These are phyloP conservation scores for Prietella phreatophila DNA, from an alignment of 2,113 vertebrate genomes.

Conservation along the genomic window DNA sequence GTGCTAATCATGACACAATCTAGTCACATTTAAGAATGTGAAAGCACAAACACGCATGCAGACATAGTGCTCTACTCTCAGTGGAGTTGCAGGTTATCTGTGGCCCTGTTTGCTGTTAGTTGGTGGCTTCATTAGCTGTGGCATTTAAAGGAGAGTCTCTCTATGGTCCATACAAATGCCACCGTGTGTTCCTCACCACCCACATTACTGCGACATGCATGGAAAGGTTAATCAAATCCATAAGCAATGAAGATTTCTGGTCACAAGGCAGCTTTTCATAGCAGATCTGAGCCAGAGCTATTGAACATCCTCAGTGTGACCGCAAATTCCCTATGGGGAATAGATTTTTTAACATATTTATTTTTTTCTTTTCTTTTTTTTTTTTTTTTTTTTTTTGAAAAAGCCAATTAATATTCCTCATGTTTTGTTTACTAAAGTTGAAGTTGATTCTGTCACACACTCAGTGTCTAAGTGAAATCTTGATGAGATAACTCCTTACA, in stretches of 20 bases:
- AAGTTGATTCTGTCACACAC: neutral
- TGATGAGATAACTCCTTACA: neutral
- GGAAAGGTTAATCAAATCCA: slow-evolving; percentile 73
- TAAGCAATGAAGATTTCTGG: slow-evolving; percentile 56
- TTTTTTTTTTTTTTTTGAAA: neutral
- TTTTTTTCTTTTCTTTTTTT: neutral
- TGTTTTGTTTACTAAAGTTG: neutral
- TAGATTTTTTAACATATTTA: neutral
- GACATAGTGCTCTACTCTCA: neutral
- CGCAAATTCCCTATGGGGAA: neutral
- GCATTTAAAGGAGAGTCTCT: slow-evolving; percentile 70
- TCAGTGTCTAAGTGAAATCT: neutral
- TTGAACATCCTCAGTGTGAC: neutral
- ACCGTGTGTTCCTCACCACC: slow-evolving; percentile 53
- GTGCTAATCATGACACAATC: slow-evolving; percentile 28
- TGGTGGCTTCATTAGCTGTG: slow-evolving; percentile 70
- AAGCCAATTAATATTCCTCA: neutral
- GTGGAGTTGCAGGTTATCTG: slow-evolving; percentile 44
- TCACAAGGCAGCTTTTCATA: slow-evolving; percentile 21
- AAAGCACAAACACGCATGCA: slow-evolving; percentile 24
- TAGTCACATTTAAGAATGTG: slow-evolving; percentile 27
- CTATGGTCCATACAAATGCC: slow-evolving; percentile 70
- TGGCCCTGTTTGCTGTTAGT: slow-evolving; percentile 56
- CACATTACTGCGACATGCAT: slow-evolving; percentile 67
- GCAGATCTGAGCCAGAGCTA: neutral